phyloP scores from a whole-genome alignment of 2,797 vertebrate species.

The Tenualosa ilisha region DNA sequence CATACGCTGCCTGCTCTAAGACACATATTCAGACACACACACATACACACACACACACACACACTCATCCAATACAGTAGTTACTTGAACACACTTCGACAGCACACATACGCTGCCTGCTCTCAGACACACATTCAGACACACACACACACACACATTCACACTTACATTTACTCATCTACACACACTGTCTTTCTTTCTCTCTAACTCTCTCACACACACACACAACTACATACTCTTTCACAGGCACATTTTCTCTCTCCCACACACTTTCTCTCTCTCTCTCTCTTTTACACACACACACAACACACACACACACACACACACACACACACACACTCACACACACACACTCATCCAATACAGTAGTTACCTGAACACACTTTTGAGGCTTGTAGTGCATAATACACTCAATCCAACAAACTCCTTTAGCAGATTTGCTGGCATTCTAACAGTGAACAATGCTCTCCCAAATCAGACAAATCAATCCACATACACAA shows the following conservation, averaged over 20 bases:
- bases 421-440: slow-evolving; percentile 11
- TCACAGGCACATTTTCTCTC: no score
- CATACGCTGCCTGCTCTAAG: no score
- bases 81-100: no score
- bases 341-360: not conserved
- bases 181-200: not conserved
- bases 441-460: not conserved
- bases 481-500: not conserved
- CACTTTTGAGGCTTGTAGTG: not conserved
- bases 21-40: not conserved
- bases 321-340: not conserved
- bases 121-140: not conserved
- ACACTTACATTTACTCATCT: not conserved
- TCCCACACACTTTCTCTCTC: not conserved
- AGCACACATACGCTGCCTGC: not conserved
- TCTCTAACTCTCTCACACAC: not conserved
- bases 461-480: not conserved
- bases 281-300: not conserved
- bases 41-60: not conserved
- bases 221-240: not conserved
- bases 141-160: not conserved
- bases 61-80: no score
- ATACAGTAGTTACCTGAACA: not conserved
- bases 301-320: not conserved
- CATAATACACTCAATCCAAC: not conserved